Base-by-base conservation (phyloP, 2,888 invertebrate genomes). In the Agelastica alni region DNA sequence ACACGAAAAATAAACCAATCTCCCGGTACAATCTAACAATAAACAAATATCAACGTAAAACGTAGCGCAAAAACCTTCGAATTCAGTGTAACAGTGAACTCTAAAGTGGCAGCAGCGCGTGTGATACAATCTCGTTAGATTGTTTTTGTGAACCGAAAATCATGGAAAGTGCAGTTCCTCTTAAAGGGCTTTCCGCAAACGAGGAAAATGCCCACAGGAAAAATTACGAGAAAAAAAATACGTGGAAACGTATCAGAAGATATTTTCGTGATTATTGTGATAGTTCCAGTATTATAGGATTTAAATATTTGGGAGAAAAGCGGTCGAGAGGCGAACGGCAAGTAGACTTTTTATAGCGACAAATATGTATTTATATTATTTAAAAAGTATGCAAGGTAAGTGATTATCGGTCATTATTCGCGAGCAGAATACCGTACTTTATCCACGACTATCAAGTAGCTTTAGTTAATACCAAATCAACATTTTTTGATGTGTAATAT, bases 41-140 rank as follows among this genome's bases (percentile, higher is more conserved):
- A n/a, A n/a, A n/a, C n/a, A n/a, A n/a, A n/a, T n/a, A n/a, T n/a
- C n/a, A n/a, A n/a, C n/a, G n/a, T n/a, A n/a, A n/a, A n/a, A n/a
- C 58, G 47, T 60, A 75, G 41, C 56, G 52, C 10, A 26, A 26
- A 26, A 26, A 26, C 26, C 26, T 26, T 26, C 26, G 9, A 26
- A 2, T 26, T 26, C 26, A 26, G 26, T 26, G 26, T 26, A 7
- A 26, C 26, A 26, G 26, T 9, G 26, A 6, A 26, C 26, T 26
- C 26, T 7, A 9, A 26, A 26, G 26, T 9, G 26, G 26, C 26
- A 26, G 26, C 26, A 26, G 9, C 26, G 26, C 6, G 6, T 2
- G 26, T 26, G 26, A 26, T 26, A 9, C 9, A 26, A 26, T 26
- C 9, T 26, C 9, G 26, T 26, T 26, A 26, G 26, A 26, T 9